These are phyloP conservation scores for Pyrocephalus nanus DNA, from an alignment of 2,797 vertebrate species.

Conservation along the genomic window DNA sequence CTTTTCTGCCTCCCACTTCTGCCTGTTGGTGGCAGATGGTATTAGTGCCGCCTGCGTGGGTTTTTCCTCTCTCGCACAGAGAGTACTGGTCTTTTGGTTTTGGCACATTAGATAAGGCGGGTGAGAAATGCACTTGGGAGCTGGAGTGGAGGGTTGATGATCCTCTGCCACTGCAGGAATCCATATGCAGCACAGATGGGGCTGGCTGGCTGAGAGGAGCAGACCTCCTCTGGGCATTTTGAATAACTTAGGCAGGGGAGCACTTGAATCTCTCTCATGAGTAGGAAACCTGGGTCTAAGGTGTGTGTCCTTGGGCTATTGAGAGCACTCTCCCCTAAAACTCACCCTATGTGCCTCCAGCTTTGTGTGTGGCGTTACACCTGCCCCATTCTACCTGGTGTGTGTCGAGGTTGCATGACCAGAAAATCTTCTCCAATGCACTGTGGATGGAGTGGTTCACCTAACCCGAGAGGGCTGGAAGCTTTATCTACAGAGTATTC, in stretches of 20 bases:
- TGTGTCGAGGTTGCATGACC: background rate
- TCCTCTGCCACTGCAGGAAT: background rate
- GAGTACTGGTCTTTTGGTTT: background rate
- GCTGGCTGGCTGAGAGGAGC: background rate
- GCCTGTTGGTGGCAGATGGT: background rate
- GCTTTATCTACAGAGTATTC: background rate
- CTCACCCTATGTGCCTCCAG: background rate
- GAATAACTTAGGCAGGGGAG: background rate
- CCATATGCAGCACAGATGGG: rapidly evolving
- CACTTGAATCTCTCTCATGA: background rate
- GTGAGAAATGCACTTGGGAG: background rate
- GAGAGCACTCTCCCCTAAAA: background rate
- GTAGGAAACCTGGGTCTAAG: background rate
- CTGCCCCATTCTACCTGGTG: background rate
- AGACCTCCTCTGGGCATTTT: background rate
- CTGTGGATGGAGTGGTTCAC: background rate
- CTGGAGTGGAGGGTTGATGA: background rate
- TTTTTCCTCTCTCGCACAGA: background rate
- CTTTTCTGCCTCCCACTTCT: background rate
- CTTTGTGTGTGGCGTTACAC: background rate
- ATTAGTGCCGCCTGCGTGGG: background rate
- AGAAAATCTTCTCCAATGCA: background rate
- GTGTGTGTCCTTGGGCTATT: background rate
- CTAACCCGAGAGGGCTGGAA: background rate
- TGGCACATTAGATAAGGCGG: background rate